Percentiles rank a stretch among this genome's conserved stretches.
Conservation (phyloP, 1,140 invertebrate genomes). For the Bombus turneri region DNA sequence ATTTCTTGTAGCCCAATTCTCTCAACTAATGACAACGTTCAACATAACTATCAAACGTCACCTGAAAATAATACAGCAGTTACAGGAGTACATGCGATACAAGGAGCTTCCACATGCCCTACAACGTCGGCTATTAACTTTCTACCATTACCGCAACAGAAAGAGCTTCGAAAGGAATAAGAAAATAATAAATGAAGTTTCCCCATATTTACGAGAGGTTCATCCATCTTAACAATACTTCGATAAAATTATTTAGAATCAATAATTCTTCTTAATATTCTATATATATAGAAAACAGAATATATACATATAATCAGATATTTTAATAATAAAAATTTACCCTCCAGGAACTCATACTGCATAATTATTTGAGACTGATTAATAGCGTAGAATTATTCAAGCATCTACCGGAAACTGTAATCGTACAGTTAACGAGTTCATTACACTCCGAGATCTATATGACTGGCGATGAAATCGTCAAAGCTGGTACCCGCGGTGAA, state of each 20-base stretch:
- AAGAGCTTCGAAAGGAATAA: conserved; percentile 79
- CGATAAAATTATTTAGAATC: neutral
- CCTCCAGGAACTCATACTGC: conserved; percentile 79
- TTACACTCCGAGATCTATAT: conserved; percentile 81
- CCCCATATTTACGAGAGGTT: conserved; percentile 77
- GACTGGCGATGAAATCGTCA: conserved; percentile 82
- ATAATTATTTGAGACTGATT: conserved; percentile 79
- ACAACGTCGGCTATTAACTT: conserved; percentile 68
- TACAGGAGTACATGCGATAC: conserved; percentile 74
- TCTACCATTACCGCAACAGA: conserved; percentile 79
- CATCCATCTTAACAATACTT: neutral
- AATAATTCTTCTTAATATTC: neutral
- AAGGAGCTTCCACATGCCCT: conserved; percentile 72
- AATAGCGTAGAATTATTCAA: conserved; percentile 80
- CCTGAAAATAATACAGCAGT: conserved; percentile 68
- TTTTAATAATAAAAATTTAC: conserved; percentile 4
- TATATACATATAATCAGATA: neutral
- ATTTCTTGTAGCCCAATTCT: conserved; percentile 65
- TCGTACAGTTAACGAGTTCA: conserved; percentile 75
- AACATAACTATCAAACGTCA: conserved; percentile 65
- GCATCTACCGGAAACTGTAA: conserved; percentile 74
- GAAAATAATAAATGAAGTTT: conserved; percentile 79
- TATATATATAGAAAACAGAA: neutral
- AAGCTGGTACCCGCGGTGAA: conserved; percentile 76
- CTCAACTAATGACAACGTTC: conserved; percentile 66